Evolutionary conservation across 2,888 invertebrate genomes (phyloP).

Genomic region (Lochmaea capreae): DNA sequence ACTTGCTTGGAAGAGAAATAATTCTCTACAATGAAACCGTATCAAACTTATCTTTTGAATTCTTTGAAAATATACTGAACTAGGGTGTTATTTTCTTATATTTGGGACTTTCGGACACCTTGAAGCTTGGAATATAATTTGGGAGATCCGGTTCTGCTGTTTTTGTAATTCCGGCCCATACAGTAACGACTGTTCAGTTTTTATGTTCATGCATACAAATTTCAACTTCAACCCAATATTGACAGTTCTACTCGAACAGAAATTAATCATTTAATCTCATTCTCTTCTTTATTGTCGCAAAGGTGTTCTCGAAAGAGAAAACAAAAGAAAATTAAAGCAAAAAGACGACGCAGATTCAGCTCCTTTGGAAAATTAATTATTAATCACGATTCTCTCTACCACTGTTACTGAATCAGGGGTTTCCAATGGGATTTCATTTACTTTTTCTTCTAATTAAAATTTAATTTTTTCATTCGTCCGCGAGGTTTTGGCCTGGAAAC

Average conservation of each 20-base stretch:
- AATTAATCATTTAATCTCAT: conserved; percentile 34
- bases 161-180: too few species aligned
- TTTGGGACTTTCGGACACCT: too few species aligned
- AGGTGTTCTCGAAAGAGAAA: conserved; percentile 30
- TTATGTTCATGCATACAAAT: background rate
- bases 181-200: too few species aligned
- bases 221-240: background rate
- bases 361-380: conserved; percentile 47
- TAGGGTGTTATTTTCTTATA: too few species aligned
- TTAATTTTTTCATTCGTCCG: conserved; percentile 21
- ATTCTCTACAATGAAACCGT: too few species aligned
- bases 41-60: too few species aligned
- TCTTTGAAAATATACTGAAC: too few species aligned
- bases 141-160: too few species aligned
- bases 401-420: conserved; percentile 46
- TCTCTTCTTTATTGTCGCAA: conserved; percentile 21
- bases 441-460: conserved; percentile 42
- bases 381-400: conserved; percentile 43
- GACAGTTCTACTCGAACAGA: conserved; percentile 5
- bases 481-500: background rate
- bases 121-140: too few species aligned
- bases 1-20: too few species aligned
- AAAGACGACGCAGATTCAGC: conserved; percentile 26
- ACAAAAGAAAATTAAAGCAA: conserved; percentile 44
- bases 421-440: conserved; percentile 43